phyloP scores from a whole-genome alignment of 2,888 invertebrate species.

The Diplazon laetatorius region DNA sequence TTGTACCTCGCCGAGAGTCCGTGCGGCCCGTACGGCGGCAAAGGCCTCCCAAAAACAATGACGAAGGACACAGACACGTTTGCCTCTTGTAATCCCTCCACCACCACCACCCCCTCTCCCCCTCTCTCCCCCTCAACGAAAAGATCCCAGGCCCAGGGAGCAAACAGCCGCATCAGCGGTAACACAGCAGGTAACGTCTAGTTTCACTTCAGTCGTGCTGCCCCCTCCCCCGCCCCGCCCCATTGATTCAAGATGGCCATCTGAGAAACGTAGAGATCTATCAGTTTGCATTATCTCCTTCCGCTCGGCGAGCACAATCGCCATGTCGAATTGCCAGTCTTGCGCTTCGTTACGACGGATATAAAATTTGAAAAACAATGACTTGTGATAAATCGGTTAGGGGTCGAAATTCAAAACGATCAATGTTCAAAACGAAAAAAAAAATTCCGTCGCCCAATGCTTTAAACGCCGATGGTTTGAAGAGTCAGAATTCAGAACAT shows the following conservation, averaged over 20 bases:
- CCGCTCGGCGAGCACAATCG: conserved; percentile 29
- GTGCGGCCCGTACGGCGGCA: conserved; percentile 51
- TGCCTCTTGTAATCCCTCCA: conserved; percentile 55
- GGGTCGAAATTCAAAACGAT: too few species aligned
- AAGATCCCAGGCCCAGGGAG: background rate
- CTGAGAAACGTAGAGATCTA: conserved; percentile 44
- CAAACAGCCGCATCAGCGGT: background rate
- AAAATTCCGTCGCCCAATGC: too few species aligned
- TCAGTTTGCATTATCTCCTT: conserved; percentile 46
- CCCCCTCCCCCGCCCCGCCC: too few species aligned
- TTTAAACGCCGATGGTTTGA: too few species aligned
- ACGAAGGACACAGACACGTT: conserved; percentile 54
- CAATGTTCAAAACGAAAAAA: too few species aligned
- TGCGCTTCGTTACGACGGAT: background rate
- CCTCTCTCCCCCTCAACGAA: too few species aligned
- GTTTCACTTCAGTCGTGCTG: background rate
- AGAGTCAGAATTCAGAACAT: too few species aligned
- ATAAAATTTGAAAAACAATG: too few species aligned
- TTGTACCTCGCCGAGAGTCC: conserved; percentile 67
- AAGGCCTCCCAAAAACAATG: conserved; percentile 55
- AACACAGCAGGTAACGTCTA: background rate
- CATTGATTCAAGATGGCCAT: conserved; percentile 40
- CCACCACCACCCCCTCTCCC: too few species aligned
- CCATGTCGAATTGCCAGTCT: conserved; percentile 6
- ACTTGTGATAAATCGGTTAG: too few species aligned